phyloP scores from a whole-genome alignment of 2,888 invertebrate genomes.

The Trileptium ribeirensis region DNA sequence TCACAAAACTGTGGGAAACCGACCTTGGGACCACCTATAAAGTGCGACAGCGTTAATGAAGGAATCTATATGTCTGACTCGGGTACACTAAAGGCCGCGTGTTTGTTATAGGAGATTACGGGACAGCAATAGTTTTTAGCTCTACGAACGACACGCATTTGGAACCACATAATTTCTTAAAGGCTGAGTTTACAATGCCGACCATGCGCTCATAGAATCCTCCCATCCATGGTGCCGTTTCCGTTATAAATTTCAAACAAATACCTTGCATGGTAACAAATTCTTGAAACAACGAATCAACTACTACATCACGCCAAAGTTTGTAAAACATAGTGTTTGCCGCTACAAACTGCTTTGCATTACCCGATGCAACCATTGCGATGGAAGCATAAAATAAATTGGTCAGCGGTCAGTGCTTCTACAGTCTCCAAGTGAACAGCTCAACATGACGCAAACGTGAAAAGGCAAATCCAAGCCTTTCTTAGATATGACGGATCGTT shows the following conservation, averaged over 20 bases:
- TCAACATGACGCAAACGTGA: conserved; percentile 14
- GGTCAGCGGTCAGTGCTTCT: conserved; percentile 41
- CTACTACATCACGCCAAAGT: conserved; percentile 30
- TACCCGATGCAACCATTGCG: conserved; percentile 51
- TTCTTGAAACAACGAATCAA: neutral
- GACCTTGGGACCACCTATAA: neutral
- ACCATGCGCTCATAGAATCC: neutral
- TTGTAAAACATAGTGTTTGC: conserved; percentile 20
- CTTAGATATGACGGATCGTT: neutral
- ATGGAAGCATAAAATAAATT: conserved; percentile 45
- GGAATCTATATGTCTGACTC: neutral
- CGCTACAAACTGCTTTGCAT: conserved; percentile 50
- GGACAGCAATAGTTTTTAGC: conserved; percentile 1
- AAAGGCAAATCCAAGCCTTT: conserved; percentile 19
- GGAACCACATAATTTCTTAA: neutral
- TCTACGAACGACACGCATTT: neutral
- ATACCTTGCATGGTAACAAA: neutral
- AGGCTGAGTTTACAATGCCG: neutral
- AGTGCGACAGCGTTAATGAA: neutral
- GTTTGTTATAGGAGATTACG: neutral
- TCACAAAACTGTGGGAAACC: neutral
- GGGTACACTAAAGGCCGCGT: neutral
- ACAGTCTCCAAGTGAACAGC: conserved; percentile 18
- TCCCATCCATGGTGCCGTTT: neutral
- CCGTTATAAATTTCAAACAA: neutral